phyloP scores from a whole-genome alignment of 2,888 invertebrate species.

The Adela reaumurella region DNA sequence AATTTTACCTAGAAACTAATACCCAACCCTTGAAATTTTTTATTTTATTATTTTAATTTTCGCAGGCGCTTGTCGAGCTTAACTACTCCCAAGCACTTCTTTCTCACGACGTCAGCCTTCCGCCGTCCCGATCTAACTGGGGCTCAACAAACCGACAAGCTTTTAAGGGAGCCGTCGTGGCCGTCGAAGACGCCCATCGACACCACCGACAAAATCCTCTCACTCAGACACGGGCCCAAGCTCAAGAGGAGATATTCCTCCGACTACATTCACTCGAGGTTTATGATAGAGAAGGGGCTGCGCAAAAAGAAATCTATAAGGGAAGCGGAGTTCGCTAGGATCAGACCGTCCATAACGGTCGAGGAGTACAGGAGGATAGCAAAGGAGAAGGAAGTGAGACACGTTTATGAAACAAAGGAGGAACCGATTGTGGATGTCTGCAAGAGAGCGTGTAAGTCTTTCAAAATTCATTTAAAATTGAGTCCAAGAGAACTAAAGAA shows the following conservation, averaged over 20 bases:
- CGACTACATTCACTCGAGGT: slow-evolving; percentile 29
- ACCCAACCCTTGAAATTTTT: no score
- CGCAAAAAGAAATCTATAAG: slow-evolving; percentile 23
- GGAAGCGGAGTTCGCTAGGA: slow-evolving; percentile 28
- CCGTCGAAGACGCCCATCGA: slow-evolving; percentile 10
- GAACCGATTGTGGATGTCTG: no score
- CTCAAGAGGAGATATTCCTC: slow-evolving; percentile 32
- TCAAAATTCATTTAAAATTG: no score
- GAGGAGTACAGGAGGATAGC: slow-evolving; percentile 22
- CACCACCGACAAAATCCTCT: slow-evolving; percentile 23
- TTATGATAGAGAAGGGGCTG: slow-evolving; percentile 20
- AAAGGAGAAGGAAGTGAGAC: no score
- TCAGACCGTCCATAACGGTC: slow-evolving; percentile 28
- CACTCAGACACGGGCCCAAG: slow-evolving; percentile 28
- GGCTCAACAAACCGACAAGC: slow-evolving; percentile 17
- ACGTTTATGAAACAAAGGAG: no score
- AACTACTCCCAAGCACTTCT: slow-evolving; percentile 15
- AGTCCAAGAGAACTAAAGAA: no score
- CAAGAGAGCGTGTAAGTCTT: no score
- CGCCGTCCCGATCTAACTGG: slow-evolving; percentile 14
- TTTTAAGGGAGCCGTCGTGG: slow-evolving; percentile 17
- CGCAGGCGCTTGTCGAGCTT: slow-evolving; percentile 21
- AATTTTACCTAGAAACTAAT: no score
- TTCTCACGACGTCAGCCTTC: slow-evolving; percentile 19
- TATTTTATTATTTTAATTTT: slow-evolving; percentile 6